phyloP scores from a whole-genome alignment of 1,140 invertebrate genomes.

The Battus philenor region DNA sequence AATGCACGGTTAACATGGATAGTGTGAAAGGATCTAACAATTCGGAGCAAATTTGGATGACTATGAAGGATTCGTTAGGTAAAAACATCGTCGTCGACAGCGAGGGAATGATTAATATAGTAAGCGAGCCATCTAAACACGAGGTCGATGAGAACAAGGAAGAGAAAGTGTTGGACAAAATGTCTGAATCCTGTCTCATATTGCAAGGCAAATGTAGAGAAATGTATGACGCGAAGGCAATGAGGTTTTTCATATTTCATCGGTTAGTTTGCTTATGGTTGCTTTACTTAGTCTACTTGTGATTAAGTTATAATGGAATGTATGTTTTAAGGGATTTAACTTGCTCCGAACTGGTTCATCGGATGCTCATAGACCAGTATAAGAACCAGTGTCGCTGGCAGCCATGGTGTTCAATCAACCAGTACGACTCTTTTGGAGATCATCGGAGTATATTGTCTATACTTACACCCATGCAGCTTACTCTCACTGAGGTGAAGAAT shows the following conservation, averaged over 20 bases:
- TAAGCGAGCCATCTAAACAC: conserved; percentile 26
- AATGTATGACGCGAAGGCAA: conserved; percentile 37
- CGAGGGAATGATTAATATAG: conserved; percentile 45
- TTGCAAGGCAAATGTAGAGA: conserved; percentile 42
- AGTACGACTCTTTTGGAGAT: conserved; percentile 59
- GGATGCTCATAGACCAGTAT: conserved; percentile 42
- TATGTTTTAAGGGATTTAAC: conserved; percentile 47
- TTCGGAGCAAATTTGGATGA: conserved; percentile 41
- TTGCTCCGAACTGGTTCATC: conserved; percentile 50
- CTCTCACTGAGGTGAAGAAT: conserved; percentile 49
- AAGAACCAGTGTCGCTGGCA: conserved; percentile 40
- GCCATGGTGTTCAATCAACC: conserved; percentile 57
- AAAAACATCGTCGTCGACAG: conserved; percentile 48
- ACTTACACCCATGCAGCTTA: conserved; percentile 45
- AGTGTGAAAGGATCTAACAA: conserved; percentile 30
- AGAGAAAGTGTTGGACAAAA: conserved; percentile 24
- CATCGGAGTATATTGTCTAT: conserved; percentile 47
- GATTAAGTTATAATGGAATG: no score
- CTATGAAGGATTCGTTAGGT: conserved; percentile 53
- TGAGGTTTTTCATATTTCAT: conserved; percentile 47
- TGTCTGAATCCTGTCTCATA: conserved; percentile 15
- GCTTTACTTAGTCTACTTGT: no score
- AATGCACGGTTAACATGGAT: conserved; percentile 44
- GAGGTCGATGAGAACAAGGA: conserved; percentile 13
- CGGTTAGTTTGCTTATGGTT: conserved; percentile 29